Base-by-base conservation (phyloP, 1,140 invertebrate species). In the Drosophila punjabiensis region DNA sequence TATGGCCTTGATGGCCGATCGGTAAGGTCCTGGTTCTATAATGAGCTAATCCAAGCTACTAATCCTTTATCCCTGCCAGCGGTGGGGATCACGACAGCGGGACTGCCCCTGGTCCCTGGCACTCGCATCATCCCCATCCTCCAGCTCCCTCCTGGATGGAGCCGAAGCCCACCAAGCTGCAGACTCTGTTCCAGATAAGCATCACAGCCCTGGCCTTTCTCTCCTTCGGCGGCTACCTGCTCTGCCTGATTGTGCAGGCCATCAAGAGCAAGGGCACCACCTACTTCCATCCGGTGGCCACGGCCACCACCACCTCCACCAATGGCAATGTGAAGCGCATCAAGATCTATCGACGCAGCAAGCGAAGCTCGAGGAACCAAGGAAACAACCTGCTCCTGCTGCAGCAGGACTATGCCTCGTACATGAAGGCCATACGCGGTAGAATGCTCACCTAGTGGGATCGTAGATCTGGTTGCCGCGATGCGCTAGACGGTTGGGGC, bases 171-270 rank as follows among this genome's bases (percentile, higher is more conserved):
- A 94, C 91, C 66, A 95, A 94, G 93, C 85, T 96, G 66, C 96
- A 95, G 58, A 96, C 95, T 84, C 95, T 96, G 76, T 96, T 97
- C 79, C 95, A 96, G 53, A 93, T 96, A 24, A 95, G 96, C 0
- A 94, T 97, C 6, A 97, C 96, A 0, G 95, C 96, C 0, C 91
- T 97, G 16, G 95, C 96, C 0, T 97, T 97, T 91, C 88, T 97
- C 4, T 96, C 96, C 0, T 97, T 97, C 78, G 96, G 96, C 11
- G 96, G 96, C 9, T 97, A 97, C 89, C 92, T 97, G 13, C 86
- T 97, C 0, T 96, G 96, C 81, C 93, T 97, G 2, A 95, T 97
- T 41, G 95, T 96, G 5, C 95, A 95, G 69, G 95, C 96, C 0
- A 94, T 97, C 9, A 96, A 95, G 81, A 94, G 93, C 93, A 94